Conservation (phyloP, 2,888 invertebrate genomes). For the Plagiodera versicolora region DNA sequence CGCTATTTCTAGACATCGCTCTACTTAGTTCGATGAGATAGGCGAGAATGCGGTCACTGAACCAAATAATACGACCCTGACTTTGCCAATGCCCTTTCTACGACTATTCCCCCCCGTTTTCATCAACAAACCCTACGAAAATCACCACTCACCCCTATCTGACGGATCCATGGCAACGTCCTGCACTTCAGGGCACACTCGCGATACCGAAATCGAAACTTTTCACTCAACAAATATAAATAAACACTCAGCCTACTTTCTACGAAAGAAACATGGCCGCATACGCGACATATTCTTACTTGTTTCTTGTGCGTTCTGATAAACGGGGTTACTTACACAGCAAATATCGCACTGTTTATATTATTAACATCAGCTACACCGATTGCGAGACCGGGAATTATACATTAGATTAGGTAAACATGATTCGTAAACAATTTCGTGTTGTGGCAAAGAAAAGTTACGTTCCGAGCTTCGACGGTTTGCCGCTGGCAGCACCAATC, state of each 20-base stretch:
- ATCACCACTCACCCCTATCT: constrained; percentile 47
- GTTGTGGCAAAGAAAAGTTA: not conserved
- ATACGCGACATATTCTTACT: constrained; percentile 25
- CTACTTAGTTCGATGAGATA: constrained; percentile 6
- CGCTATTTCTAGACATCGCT: no score
- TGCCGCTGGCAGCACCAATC: constrained; percentile 1
- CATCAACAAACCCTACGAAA: constrained; percentile 5
- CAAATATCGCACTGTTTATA: constrained; percentile 1
- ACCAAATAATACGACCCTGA: constrained; percentile 64
- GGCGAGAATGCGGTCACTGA: constrained; percentile 64
- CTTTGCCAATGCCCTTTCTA: constrained; percentile 63
- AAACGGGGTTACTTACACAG: constrained; percentile 3
- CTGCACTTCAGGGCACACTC: constrained; percentile 1
- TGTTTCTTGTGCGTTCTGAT: not conserved
- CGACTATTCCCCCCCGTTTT: constrained; percentile 28
- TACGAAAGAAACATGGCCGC: constrained; percentile 53
- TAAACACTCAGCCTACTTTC: constrained; percentile 52
- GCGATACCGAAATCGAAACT: constrained; percentile 22
- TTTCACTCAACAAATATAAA: constrained; percentile 48
- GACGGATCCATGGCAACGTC: constrained; percentile 45
- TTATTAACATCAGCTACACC: not conserved
- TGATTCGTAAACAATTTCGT: constrained; percentile 8
- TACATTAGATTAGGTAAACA: constrained; percentile 5
- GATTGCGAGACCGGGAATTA: not conserved
- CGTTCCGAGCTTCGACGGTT: not conserved